Conservation (phyloP, 23 tunicate species). For the Trididemnum miniatum region DNA sequence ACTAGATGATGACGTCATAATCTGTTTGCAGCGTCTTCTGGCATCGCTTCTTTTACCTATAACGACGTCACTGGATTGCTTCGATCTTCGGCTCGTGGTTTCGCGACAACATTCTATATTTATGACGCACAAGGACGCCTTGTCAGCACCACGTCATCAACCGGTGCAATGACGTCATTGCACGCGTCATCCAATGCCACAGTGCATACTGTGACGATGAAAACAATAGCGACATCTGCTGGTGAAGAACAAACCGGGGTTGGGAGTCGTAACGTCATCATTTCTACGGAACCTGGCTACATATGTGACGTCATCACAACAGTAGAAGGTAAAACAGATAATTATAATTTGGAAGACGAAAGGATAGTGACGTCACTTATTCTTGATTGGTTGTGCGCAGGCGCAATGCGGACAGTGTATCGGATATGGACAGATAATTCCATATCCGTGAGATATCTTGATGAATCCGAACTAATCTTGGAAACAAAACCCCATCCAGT, state of each 20-base stretch:
- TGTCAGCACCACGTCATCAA: conserved; percentile 67
- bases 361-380: too few relatives aligned
- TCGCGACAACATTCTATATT: conserved; percentile 59
- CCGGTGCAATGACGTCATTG: conserved; percentile 74
- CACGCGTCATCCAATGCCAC: conserved; percentile 50
- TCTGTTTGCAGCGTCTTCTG: background rate
- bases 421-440: conserved; percentile 92
- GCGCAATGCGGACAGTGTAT: conserved; percentile 70
- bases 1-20: too few relatives aligned
- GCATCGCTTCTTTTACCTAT: conserved; percentile 67
- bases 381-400: conserved; percentile 16
- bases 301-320: conserved; percentile 90
- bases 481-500: conserved; percentile 93
- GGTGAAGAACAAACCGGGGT: conserved; percentile 66
- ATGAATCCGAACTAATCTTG: conserved; percentile 68
- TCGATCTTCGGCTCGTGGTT: conserved; percentile 52
- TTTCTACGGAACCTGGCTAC: conserved; percentile 86
- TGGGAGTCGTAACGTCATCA: conserved; percentile 76
- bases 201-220: conserved; percentile 65
- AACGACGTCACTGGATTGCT: conserved; percentile 54
- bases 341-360: too few relatives aligned
- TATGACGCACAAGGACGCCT: conserved; percentile 85
- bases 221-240: conserved; percentile 50
- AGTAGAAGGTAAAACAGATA: conserved; percentile 77
- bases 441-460: conserved; percentile 74